A percentile compares a stretch with the other conserved stretches of the same genome.
Evolutionary conservation across 2,113 vertebrate species (phyloP).

Genomic region (Spilogale gracilis): DNA sequence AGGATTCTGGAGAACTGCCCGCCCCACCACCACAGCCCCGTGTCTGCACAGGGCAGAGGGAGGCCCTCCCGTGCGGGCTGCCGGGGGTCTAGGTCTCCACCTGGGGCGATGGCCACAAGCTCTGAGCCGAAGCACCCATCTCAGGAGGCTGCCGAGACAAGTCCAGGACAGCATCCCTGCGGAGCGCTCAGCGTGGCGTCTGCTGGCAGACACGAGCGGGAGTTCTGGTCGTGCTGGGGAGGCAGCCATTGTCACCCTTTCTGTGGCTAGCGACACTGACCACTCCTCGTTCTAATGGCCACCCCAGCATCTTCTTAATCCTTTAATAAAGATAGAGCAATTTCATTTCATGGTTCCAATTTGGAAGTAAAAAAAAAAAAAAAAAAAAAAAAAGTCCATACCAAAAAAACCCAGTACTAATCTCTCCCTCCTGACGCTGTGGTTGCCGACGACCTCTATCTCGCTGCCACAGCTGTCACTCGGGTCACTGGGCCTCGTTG

Average conservation of each 20-base stretch:
- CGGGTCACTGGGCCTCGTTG: fast-evolving
- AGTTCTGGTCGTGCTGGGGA: fast-evolving
- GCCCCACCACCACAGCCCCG: not conserved
- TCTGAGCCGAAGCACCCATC: not conserved
- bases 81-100: not conserved
- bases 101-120: not conserved
- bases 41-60: not conserved
- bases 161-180: not conserved
- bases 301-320: not conserved
- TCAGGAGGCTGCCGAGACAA: not conserved
- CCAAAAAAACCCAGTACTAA: too few species aligned
- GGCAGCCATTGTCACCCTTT: fast-evolving
- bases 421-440: too few species aligned
- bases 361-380: not conserved
- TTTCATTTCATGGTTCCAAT: not conserved
- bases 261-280: fast-evolving
- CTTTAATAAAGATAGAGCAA: not conserved
- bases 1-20: not conserved
- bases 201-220: fast-evolving
- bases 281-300: not conserved
- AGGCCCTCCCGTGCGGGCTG: too few species aligned
- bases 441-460: not conserved
- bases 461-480: too few species aligned
- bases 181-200: not conserved
- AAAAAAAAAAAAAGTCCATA: not conserved